Evolutionary conservation across 1,140 invertebrate species (phyloP), one percentile per base, ranked within the genome.

Genomic region (Papilio polyxenes): DNA sequence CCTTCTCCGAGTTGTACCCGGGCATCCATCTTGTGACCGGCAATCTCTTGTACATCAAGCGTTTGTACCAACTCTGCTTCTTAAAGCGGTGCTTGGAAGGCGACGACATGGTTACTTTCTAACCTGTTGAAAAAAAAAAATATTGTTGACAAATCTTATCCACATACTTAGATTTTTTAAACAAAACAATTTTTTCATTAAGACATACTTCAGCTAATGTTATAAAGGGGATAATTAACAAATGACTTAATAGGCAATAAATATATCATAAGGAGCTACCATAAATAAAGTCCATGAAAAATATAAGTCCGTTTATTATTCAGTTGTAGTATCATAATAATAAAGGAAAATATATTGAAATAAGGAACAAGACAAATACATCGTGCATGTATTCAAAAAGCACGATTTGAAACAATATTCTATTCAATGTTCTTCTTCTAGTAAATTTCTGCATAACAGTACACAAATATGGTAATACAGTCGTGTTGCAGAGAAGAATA

Each of bases 1-100:
- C 95, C 91, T 97, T 97, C 82, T 97, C 95, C 0, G 95, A 95
- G 83, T 96, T 96, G 89, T 98, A 98, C 49, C 96, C 95, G 2
- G 96, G 96, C 13, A 97, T 91, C 97, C 97, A 98, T 83, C 95
- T 95, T 80, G 89, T 85, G 59, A 94, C 91, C 6, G 94, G 94
- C 44, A 95, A 80, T 78, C 91, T 88, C 86, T 94, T 94, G 82
- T 91, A 83, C 82, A 94, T 85, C 72, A 94, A 81, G 49, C 92
- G 83, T 81, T 84, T 89, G 82, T 85, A 89, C 87, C 89, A 90
- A 10, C 88, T 86, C 80, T 92, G 90, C 74, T 87, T 92, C 83
- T 94, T 94, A 17, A 88, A 87, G 1, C 92, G 90, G 20, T 89
- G 87, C 83, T 94, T 94, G 17, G 92, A 94, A 23, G 92, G 92